Conservation (phyloP, 2,888 invertebrate species). For the Tenthredo scrophulariae region DNA sequence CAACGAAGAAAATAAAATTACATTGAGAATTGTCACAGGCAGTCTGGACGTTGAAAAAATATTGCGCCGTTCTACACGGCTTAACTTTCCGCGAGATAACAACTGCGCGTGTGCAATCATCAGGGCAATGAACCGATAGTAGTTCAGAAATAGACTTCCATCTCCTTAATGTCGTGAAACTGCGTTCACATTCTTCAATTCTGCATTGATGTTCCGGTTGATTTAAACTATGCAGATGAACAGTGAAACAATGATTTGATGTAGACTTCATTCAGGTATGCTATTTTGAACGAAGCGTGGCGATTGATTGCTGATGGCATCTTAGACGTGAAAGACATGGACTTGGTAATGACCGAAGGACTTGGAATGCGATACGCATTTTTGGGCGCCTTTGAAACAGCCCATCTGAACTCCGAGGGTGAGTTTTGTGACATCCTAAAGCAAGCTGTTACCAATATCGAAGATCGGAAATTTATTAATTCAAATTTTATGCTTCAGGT, state of each 20-base stretch:
- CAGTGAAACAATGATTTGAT: not conserved
- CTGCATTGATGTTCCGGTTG: not conserved
- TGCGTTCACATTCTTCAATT: not conserved
- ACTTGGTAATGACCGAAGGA: slow-evolving; percentile 96
- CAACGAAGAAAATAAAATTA: not conserved
- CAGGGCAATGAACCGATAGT: not conserved
- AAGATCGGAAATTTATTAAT: slow-evolving; percentile 1
- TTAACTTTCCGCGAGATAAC: not conserved
- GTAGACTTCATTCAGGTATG: slow-evolving; percentile 83
- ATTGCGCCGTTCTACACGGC: not conserved
- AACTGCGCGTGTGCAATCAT: slow-evolving; percentile 6
- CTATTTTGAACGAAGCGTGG: slow-evolving; percentile 95
- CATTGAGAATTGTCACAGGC: not conserved
- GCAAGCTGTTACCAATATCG: not conserved
- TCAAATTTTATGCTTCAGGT: slow-evolving; percentile 71
- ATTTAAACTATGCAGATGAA: not conserved
- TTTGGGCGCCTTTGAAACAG: slow-evolving; percentile 95
- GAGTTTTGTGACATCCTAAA: slow-evolving; percentile 71
- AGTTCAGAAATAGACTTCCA: not conserved
- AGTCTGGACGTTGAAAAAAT: not conserved
- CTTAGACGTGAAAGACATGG: slow-evolving; percentile 92
- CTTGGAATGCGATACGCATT: slow-evolving; percentile 98
- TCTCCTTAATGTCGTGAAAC: not conserved
- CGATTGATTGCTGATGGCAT: slow-evolving; percentile 91
- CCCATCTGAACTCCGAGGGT: slow-evolving; percentile 96